phyloP scores from a whole-genome alignment of 2,113 vertebrate species.

The Toxotes jaculatrix region DNA sequence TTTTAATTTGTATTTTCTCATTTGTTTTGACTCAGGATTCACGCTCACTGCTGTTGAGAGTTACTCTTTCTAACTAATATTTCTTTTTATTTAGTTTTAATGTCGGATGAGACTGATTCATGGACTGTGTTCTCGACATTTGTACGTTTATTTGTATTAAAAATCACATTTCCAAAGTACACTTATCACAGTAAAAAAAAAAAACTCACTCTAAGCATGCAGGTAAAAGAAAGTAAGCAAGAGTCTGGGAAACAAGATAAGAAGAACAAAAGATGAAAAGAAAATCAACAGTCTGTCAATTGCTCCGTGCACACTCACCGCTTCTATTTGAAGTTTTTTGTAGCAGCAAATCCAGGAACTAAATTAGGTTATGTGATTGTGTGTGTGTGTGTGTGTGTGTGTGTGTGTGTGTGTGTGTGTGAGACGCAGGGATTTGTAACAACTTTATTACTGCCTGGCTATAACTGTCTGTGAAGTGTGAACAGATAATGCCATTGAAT shows the following conservation, averaged over 20 bases:
- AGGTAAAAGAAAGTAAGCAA: neutral
- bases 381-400: neutral
- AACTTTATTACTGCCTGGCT: slow-evolving; percentile 64
- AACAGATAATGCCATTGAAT: slow-evolving; percentile 57
- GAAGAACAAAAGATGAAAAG: slow-evolving; percentile 10
- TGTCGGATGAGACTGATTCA: neutral
- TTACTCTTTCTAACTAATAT: neutral
- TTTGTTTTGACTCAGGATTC: neutral
- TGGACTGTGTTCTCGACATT: neutral
- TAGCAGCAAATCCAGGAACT: slow-evolving; percentile 1
- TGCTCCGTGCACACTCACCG: neutral
- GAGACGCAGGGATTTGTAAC: slow-evolving; percentile 39
- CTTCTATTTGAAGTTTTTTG: slow-evolving; percentile 40
- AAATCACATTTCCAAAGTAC: neutral
- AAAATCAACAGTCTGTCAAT: slow-evolving; percentile 22
- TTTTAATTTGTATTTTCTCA: neutral
- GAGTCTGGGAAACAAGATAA: slow-evolving; percentile 5
- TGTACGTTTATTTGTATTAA: neutral
- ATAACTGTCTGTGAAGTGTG: slow-evolving; percentile 50
- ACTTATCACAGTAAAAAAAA: neutral
- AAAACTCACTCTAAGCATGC: neutral
- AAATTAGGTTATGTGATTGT: slow-evolving; percentile 49
- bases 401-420: slow-evolving; percentile 17
- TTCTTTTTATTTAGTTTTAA: neutral
- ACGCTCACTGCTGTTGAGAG: neutral